phyloP scores from a whole-genome alignment of 2,797 vertebrate species.

The Cyprinodon diabolis region DNA sequence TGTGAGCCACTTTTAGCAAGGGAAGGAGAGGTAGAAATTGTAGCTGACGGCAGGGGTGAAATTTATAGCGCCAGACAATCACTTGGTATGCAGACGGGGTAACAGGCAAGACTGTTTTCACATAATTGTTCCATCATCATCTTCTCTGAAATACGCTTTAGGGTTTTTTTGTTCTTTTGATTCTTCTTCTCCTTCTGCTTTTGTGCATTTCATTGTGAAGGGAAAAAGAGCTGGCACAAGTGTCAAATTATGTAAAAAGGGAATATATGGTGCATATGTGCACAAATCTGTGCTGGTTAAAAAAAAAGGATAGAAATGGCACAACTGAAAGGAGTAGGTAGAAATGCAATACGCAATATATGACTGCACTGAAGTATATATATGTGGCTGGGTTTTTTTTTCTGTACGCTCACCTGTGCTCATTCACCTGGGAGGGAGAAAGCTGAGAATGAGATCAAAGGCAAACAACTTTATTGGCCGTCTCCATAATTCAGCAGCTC shows the following conservation, averaged over 20 bases:
- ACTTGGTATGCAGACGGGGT: constrained; percentile 58
- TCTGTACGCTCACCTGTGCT: constrained; percentile 59
- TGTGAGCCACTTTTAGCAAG: constrained; percentile 35
- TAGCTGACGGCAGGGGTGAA: constrained; percentile 41
- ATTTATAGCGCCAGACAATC: constrained; percentile 55
- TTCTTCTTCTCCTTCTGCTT: constrained; percentile 13
- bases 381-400: constrained; percentile 15
- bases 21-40: constrained; percentile 47
- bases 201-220: constrained; percentile 15
- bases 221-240: constrained; percentile 15
- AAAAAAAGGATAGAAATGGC: constrained; percentile 8
- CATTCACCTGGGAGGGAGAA: constrained; percentile 66
- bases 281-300: constrained; percentile 35
- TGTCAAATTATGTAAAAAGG: constrained; percentile 29
- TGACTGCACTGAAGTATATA: constrained; percentile 34
- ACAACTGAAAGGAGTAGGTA: constrained; percentile 17
- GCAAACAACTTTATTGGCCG: constrained; percentile 81
- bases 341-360: constrained; percentile 38
- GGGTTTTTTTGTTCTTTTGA: constrained; percentile 18
- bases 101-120: constrained; percentile 50
- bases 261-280: constrained; percentile 28
- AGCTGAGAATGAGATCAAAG: constrained; percentile 79
- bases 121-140: constrained; percentile 67
- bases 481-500: constrained; percentile 83
- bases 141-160: constrained; percentile 54